Conservation (phyloP, 2,113 vertebrate genomes). For the Alethe diademata region DNA sequence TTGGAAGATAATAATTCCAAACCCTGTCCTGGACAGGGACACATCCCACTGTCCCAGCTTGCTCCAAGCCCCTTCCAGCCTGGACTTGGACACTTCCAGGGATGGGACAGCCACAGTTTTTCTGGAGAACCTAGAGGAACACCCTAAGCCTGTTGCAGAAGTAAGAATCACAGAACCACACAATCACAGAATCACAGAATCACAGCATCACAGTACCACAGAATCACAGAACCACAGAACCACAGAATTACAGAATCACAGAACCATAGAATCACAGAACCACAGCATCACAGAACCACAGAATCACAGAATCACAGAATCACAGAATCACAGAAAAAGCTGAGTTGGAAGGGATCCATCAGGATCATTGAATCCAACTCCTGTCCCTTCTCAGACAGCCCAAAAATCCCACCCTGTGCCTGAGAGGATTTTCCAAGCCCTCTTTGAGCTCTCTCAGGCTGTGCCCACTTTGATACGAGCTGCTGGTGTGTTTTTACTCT, state of each 20-base stretch:
- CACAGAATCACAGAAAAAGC: not conserved
- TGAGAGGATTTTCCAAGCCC: not conserved
- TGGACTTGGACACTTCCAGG: not conserved
- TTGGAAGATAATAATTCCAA: not conserved
- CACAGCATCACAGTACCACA: too few relatives aligned
- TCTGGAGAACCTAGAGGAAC: not conserved
- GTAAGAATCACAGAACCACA: too few relatives aligned
- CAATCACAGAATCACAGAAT: too few relatives aligned
- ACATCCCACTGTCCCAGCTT: accelerated
- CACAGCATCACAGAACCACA: too few relatives aligned
- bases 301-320: too few relatives aligned
- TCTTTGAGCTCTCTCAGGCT: not conserved
- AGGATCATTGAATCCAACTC: not conserved
- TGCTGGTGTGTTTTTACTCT: not conserved
- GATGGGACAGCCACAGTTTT: accelerated
- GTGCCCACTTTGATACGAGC: too few relatives aligned
- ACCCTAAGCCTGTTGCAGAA: not conserved
- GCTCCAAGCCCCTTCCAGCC: accelerated
- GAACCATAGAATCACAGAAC: too few relatives aligned
- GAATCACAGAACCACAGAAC: not conserved
- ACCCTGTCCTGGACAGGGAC: not conserved
- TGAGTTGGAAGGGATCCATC: not conserved
- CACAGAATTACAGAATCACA: too few relatives aligned
- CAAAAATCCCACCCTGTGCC: not conserved
- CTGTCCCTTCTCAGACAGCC: not conserved